A percentile compares a stretch with the other conserved stretches of the same genome.
phyloP scores from a whole-genome alignment of 2,113 vertebrate genomes.

The Xiphias gladius region DNA sequence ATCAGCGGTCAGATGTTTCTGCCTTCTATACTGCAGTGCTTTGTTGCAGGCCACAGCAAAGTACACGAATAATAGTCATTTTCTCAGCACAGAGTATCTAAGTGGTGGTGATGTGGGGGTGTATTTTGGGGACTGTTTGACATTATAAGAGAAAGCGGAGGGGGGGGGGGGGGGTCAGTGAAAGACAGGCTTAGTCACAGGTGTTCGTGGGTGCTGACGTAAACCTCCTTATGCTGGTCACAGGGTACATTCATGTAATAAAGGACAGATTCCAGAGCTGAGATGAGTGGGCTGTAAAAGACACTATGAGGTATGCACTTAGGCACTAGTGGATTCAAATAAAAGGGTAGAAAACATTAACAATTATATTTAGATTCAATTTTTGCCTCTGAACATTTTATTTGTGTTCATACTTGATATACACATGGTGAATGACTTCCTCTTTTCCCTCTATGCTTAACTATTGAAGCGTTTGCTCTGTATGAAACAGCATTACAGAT shows the following conservation, averaged over 20 bases:
- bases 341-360: conserved; percentile 17
- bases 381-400: conserved; percentile 11
- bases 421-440: neutral
- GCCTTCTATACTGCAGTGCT: conserved; percentile 15
- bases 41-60: conserved; percentile 38
- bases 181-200: conserved; percentile 75
- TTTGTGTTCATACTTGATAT: neutral
- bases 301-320: conserved; percentile 39
- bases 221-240: conserved; percentile 59
- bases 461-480: neutral
- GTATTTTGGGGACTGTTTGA: conserved; percentile 73
- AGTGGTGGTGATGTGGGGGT: conserved; percentile 68
- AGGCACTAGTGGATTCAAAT: conserved; percentile 43
- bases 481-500: conserved; percentile 5
- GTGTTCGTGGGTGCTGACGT: conserved; percentile 68
- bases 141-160: conserved; percentile 62
- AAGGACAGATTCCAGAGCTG: conserved; percentile 54
- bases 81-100: conserved; percentile 62
- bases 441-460: conserved; percentile 1
- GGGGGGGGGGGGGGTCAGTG: conserved; percentile 60
- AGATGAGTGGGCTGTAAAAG: conserved; percentile 57
- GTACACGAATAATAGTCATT: conserved; percentile 67
- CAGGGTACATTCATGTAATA: conserved; percentile 40
- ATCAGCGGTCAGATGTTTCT: conserved; percentile 10
- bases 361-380: conserved; percentile 16